Percentiles rank a stretch among this genome's conserved stretches.
phyloP scores from a whole-genome alignment of 2,113 vertebrate species.

The Cyprinodon variegatus region DNA sequence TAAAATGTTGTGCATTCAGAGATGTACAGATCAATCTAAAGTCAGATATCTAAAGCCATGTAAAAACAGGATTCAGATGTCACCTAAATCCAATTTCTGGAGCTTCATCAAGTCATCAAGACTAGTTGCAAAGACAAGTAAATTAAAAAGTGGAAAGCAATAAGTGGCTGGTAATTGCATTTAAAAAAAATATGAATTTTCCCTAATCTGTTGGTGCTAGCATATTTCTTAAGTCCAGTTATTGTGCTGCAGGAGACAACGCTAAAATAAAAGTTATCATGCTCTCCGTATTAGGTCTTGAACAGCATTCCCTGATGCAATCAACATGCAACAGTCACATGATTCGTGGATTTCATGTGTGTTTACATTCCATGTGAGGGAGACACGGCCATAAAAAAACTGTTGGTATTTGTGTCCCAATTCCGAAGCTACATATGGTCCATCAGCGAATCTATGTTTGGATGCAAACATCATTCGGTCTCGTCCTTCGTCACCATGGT shows the following conservation, averaged over 20 bases:
- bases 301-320: conserved; percentile 51
- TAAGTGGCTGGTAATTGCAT: neutral
- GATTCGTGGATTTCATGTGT: conserved; percentile 12
- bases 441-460: conserved; percentile 46
- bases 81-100: neutral
- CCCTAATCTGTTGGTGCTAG: neutral
- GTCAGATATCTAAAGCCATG: no score
- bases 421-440: conserved; percentile 28
- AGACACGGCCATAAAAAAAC: conserved; percentile 20
- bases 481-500: neutral
- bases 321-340: conserved; percentile 35
- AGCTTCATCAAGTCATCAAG: neutral
- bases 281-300: conserved; percentile 19
- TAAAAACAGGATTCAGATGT: neutral
- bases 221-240: neutral
- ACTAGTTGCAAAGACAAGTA: neutral
- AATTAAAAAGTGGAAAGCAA: neutral
- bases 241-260: neutral
- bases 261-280: neutral
- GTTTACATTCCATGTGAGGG: conserved; percentile 29
- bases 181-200: neutral
- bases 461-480: conserved; percentile 25
- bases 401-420: conserved; percentile 26
- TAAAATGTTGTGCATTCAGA: no score
- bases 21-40: no score